Conservation (phyloP, 2,113 vertebrate species). For the Cairina moschata region DNA sequence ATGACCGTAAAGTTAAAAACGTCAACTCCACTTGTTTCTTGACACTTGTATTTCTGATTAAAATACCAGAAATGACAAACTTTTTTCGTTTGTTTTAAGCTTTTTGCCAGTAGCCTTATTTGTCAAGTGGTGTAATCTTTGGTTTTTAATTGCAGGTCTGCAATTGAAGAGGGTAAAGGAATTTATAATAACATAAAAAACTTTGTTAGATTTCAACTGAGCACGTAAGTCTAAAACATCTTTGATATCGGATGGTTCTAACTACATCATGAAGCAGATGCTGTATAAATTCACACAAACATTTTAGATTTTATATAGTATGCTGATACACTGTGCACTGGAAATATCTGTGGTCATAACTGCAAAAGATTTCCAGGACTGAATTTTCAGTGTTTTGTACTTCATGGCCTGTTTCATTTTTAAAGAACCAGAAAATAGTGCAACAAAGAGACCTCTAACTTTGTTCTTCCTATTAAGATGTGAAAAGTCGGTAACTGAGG, state of each 20-base stretch:
- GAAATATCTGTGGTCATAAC: background rate
- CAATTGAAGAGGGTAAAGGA: conserved; percentile 98
- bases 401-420: background rate
- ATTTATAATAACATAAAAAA: conserved; percentile 99
- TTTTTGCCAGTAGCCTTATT: background rate
- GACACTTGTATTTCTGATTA: background rate
- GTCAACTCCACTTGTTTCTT: background rate
- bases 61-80: background rate
- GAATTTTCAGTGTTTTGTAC: background rate
- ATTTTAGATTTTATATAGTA: background rate
- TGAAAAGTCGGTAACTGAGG: background rate
- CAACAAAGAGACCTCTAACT: background rate
- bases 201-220: conserved; percentile 98
- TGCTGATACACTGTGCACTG: background rate
- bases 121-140: background rate
- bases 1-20: background rate
- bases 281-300: background rate
- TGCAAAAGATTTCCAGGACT: background rate
- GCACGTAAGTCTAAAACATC: conserved; percentile 90
- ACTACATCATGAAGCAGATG: background rate
- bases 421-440: background rate
- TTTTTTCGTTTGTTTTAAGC: background rate
- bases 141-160: conserved; percentile 85
- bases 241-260: background rate
- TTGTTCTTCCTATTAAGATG: background rate